Percentiles rank a stretch among this genome's conserved stretches.
Evolutionary conservation across 2,797 vertebrate genomes (phyloP).

Genomic region (Decapterus maruadsi): DNA sequence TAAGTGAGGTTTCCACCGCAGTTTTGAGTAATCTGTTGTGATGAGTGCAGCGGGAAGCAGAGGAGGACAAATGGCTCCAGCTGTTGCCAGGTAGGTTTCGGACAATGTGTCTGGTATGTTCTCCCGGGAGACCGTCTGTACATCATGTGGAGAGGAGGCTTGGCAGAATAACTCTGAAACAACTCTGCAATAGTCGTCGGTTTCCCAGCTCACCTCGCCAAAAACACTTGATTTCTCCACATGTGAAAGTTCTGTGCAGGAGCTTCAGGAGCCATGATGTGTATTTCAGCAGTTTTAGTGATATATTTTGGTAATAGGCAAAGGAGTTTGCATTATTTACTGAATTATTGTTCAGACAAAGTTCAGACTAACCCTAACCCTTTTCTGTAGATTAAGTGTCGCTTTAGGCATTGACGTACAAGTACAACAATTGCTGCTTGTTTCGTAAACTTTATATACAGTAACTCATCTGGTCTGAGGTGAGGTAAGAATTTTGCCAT

Average conservation of each 20-base stretch:
- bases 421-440: no score
- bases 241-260: background rate
- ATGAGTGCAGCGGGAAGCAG: conserved; percentile 15
- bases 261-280: no score
- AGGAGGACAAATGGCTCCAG: conserved; percentile 2
- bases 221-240: background rate
- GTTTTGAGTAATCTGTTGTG: conserved; percentile 33
- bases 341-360: no score
- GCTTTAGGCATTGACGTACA: no score
- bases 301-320: no score
- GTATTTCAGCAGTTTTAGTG: no score
- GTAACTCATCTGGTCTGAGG: no score
- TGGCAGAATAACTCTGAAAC: background rate
- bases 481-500: no score
- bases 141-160: background rate
- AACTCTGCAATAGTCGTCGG: background rate
- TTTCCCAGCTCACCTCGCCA: background rate
- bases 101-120: conserved; percentile 25
- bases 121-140: conserved; percentile 1
- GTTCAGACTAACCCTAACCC: no score
- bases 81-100: conserved; percentile 46
- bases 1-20: conserved; percentile 2
- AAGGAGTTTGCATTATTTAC: no score
- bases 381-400: no score
- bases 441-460: no score